Evolutionary conservation across 2,888 invertebrate species (phyloP).

Genomic region (Andrena minutula): DNA sequence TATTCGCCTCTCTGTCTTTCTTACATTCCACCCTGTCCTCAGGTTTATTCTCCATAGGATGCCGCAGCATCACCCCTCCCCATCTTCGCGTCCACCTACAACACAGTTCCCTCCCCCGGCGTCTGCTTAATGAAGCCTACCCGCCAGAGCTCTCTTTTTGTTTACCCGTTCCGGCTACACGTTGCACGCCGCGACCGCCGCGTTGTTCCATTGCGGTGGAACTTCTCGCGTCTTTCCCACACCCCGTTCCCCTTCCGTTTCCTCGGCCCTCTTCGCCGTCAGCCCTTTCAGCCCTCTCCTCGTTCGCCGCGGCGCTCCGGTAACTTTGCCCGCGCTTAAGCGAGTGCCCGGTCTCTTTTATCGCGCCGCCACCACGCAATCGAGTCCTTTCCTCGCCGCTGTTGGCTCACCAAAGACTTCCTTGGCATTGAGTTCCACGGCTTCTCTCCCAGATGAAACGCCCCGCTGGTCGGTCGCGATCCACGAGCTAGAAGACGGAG

Average conservation of each 20-base stretch:
- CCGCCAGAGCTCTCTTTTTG: slow-evolving; percentile 77
- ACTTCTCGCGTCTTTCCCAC: slow-evolving; percentile 24
- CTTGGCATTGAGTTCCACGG: slow-evolving; percentile 41
- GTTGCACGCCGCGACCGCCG: slow-evolving; percentile 62
- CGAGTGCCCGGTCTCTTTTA: slow-evolving; percentile 39
- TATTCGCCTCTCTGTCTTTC: background rate
- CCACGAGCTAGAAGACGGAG: background rate
- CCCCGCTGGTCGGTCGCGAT: slow-evolving; percentile 16
- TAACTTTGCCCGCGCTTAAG: slow-evolving; percentile 36
- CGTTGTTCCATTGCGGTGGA: slow-evolving; percentile 63
- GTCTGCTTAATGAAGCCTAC: slow-evolving; percentile 83
- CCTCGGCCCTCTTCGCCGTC: background rate
- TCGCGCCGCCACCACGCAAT: slow-evolving; percentile 43
- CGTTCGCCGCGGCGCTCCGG: slow-evolving; percentile 23
- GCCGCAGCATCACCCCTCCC: background rate
- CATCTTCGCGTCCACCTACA: slow-evolving; percentile 38
- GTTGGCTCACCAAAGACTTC: slow-evolving; percentile 53
- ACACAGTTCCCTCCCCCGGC: slow-evolving; percentile 71
- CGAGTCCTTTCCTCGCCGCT: slow-evolving; percentile 37
- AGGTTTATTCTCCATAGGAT: slow-evolving; percentile 7
- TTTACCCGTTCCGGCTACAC: slow-evolving; percentile 67
- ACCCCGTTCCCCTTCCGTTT: slow-evolving; percentile 5
- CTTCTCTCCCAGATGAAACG: slow-evolving; percentile 1
- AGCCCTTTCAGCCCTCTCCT: slow-evolving; percentile 23
- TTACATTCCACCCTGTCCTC: background rate